Percentiles rank a stretch among this genome's conserved stretches.
phyloP scores from a whole-genome alignment of 2,797 vertebrate species.

The Neosalanx taihuensis region DNA sequence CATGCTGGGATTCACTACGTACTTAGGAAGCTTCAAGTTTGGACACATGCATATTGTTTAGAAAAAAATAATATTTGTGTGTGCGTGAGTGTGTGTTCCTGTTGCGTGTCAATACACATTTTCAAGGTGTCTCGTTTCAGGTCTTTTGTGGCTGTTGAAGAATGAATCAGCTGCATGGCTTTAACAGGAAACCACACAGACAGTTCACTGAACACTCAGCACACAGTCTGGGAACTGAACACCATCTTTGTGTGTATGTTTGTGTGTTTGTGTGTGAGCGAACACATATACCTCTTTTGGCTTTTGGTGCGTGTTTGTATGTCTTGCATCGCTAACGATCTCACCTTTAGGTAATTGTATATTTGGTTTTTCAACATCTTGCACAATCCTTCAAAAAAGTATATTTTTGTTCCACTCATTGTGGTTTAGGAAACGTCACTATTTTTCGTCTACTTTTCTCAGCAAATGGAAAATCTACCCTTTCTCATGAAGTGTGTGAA shows the following conservation, averaged over 20 bases:
- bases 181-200: conserved; percentile 63
- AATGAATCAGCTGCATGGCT: conserved; percentile 52
- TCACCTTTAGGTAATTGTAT: conserved; percentile 49
- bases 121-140: conserved; percentile 47
- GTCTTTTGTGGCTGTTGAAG: conserved; percentile 44
- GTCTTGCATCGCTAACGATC: conserved; percentile 41
- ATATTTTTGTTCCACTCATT: conserved; percentile 23
- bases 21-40: no score
- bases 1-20: no score
- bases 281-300: conserved; percentile 10
- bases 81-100: conserved; percentile 16
- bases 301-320: conserved; percentile 11
- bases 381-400: conserved; percentile 35
- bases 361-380: conserved; percentile 54
- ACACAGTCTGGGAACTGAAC: conserved; percentile 48
- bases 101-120: conserved; percentile 35
- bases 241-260: conserved; percentile 40
- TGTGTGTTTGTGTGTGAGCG: conserved; percentile 21
- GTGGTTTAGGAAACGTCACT: conserved; percentile 13
- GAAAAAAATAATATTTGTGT: conserved; percentile 6
- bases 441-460: neutral
- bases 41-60: neutral
- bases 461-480: conserved; percentile 30
- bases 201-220: conserved; percentile 39
- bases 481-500: neutral